Evolutionary conservation across 1,140 invertebrate genomes (phyloP), one percentile per base, ranked within the genome.

Genomic region (Drosophila repletoides): DNA sequence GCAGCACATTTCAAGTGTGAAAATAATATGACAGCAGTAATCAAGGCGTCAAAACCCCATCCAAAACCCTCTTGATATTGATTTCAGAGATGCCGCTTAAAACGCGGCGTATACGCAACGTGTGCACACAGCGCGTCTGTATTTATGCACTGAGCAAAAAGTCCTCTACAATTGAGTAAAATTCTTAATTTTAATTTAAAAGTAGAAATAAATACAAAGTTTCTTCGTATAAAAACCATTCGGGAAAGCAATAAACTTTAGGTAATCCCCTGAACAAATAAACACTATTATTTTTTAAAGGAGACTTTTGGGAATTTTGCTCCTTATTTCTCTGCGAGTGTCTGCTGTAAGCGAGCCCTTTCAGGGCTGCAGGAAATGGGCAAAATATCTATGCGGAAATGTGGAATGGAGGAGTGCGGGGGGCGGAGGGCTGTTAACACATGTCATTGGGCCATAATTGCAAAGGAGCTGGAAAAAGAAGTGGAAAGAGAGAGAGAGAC

Each of bases 1-100:
- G n/a, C 40, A 45, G 66, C 48, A 51, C 58, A 79, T 86, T 84
- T 84, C 70, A 79, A 84, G 80, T 79, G 79, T 83, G 79, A 84
- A 84, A 79, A 84, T 84, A 84, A 84, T 84, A 86, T 79, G 79
- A 84, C 80, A 84, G 61, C 48, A 63, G 79, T 84, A 84, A 83
- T 83, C 79, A 79, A 84, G 79, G 53, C 41, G 51, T 41, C 63
- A 72, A 65, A 49, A 58, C n/a, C n/a, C 38, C 1, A 0, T 5
- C 36, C 36, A 0, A n/a, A n/a, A n/a, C n/a, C n/a, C n/a, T 26
- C 43, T 55, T 48, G 49, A 84, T 83, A 83, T 83, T 79, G 79
- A 83, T 83, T 84, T 74, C 70, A 84, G 22, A 10, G n/a, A n/a
- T n/a, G n/a, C n/a, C 46, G 66, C 51, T 41, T 56, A 31, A 55